phyloP scores from a whole-genome alignment of 37 sponge, comb jelly and placozoan genomes.

The Eunapius fragilis region DNA sequence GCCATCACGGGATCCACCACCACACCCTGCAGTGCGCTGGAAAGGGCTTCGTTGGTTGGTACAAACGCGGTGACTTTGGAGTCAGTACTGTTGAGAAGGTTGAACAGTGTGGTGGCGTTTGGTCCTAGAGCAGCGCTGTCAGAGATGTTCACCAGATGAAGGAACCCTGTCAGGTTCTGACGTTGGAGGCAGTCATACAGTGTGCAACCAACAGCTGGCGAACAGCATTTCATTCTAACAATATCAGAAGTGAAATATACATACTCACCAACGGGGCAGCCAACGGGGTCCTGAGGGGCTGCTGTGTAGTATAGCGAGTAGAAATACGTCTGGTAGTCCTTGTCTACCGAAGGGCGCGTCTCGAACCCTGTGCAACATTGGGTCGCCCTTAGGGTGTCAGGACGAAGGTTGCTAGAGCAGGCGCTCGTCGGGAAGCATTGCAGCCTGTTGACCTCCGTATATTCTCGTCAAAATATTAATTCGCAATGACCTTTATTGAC shows the following conservation, averaged over 20 bases:
- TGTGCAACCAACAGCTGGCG: conserved; percentile 32
- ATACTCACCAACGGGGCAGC: conserved; percentile 43
- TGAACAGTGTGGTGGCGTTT: neutral
- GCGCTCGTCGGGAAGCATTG: too few species aligned
- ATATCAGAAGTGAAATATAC: too few species aligned
- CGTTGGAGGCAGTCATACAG: conserved; percentile 35
- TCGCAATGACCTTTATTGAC: neutral
- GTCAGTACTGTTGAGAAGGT: neutral
- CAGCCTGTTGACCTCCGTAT: too few species aligned
- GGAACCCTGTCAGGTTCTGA: conserved; percentile 40
- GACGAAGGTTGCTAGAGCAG: neutral
- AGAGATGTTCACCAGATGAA: conserved; percentile 1
- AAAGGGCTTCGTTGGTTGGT: conserved; percentile 50
- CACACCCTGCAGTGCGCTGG: too few species aligned
- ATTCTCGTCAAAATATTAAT: too few species aligned
- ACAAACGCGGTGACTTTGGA: conserved; percentile 33
- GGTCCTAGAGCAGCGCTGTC: too few species aligned
- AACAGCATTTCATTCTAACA: too few species aligned
- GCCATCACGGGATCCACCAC: too few species aligned
- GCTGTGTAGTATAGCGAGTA: neutral
- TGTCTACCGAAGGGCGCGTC: neutral
- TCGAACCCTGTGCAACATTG: conserved; percentile 43
- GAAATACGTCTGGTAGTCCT: neutral
- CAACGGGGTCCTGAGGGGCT: conserved; percentile 2
- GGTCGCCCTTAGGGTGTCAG: neutral